Base-by-base conservation (phyloP, 1,140 invertebrate species). In the Octopus sinensis region DNA sequence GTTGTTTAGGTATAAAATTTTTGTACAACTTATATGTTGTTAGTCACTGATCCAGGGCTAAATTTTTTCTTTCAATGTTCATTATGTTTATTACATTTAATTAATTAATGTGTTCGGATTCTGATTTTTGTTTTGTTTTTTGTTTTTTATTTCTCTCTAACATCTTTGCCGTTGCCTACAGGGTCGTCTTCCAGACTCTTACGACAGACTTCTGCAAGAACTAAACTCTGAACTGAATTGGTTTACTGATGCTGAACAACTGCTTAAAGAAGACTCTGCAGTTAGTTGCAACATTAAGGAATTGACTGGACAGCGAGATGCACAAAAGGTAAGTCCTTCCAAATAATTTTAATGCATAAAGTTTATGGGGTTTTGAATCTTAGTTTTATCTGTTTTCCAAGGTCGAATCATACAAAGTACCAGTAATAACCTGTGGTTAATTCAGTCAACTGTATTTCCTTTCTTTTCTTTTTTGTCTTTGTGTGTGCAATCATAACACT, bases 211-310 rank as follows among this genome's bases (percentile, higher is more conserved):
- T 4, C 81, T 87, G n/a, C 92, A 95, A 94, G 90, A 93, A 95
- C 86, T 98, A 94, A 91, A 95, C 95, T 95, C 96, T 89, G 92
- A 98, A 71, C 91, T 97, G 79, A 94, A 96, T 90, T 97, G 96
- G 95, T 94, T 98, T 81, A 93, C 93, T 7, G 94, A 95, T 83
- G 92, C 98, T 6, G 96, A 98, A 91, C 94, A 95, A 83, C 93
- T 94, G 88, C 92, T 99, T 82, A 95, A 96, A 80, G 94, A 94
- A 84, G 96, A 97, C 90, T 95, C 96, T 84, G 93, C 95, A 51
- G 95, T 96, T 54, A 94, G 95, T 85, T 96, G 98, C 91, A 95
- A 96, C 85, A 93, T 95, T 82, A 95, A 97, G 88, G 95, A 96
- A 84, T 92, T 98, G 0, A 93, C 95, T 76, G 96, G 96, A 89